Evolutionary conservation across 2,113 vertebrate genomes (phyloP).

Genomic region (Copsychus sechellarum): DNA sequence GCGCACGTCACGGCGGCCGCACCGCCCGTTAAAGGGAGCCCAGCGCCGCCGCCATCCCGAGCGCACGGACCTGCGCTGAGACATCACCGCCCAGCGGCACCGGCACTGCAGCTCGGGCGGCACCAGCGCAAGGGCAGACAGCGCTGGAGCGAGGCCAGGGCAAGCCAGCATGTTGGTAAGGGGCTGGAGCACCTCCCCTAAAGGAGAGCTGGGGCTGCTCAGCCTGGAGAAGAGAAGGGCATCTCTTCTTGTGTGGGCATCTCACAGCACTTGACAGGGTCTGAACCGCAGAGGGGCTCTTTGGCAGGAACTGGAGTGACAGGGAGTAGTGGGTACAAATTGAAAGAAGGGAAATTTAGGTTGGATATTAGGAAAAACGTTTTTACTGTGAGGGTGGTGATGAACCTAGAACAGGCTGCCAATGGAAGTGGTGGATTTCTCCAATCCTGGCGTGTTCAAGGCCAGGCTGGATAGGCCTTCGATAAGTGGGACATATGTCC

Average conservation of each 20-base stretch:
- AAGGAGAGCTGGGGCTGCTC: neutral
- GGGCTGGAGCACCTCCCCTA: neutral
- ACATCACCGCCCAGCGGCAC: neutral
- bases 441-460: neutral
- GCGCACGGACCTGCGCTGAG: accelerated
- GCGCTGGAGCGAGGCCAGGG: neutral
- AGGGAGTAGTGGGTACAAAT: neutral
- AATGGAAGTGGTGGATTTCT: neutral
- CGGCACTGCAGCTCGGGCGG: accelerated
- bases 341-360: neutral
- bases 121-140: accelerated
- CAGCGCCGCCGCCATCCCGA: accelerated
- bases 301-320: neutral
- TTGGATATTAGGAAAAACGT: neutral
- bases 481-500: neutral
- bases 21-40: neutral
- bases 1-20: neutral
- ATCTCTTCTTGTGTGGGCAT: neutral
- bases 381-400: neutral
- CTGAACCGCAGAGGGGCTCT: neutral
- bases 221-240: neutral
- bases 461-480: neutral
- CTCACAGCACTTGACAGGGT: neutral
- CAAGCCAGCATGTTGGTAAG: neutral
- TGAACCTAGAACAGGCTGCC: neutral